Conservation (phyloP, 2,797 vertebrate genomes). For the Neosalanx taihuensis region DNA sequence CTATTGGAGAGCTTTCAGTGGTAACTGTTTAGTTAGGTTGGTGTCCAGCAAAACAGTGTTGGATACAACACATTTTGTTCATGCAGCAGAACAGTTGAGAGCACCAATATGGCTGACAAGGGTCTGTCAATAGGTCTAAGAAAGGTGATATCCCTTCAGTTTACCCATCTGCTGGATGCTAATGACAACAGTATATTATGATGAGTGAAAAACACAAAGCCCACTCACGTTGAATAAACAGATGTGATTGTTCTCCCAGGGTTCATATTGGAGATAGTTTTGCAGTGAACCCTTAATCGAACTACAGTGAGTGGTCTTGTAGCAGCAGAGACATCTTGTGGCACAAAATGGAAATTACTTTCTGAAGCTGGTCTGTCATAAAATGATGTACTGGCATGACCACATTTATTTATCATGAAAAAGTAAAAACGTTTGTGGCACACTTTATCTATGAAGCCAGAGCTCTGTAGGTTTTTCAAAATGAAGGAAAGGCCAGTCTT, state of each 20-base stretch:
- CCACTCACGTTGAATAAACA: not conserved
- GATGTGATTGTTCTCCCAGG: not conserved
- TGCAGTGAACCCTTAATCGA: not conserved
- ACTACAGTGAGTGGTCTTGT: constrained; percentile 29
- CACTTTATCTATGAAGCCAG: too few relatives aligned
- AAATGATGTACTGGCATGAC: too few relatives aligned
- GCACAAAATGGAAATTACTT: constrained; percentile 16
- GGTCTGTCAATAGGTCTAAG: constrained; percentile 26
- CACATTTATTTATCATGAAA: too few relatives aligned
- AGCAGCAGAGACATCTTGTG: constrained; percentile 65
- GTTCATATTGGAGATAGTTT: not conserved
- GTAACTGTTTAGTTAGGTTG: constrained; percentile 5
- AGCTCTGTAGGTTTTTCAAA: too few relatives aligned
- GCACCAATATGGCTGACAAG: constrained; percentile 19
- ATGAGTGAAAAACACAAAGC: too few relatives aligned
- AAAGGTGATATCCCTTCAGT: constrained; percentile 33
- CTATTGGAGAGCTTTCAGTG: not conserved
- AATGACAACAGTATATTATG: not conserved
- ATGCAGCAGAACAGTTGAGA: constrained; percentile 13
- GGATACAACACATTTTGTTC: constrained; percentile 22
- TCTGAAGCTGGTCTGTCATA: not conserved
- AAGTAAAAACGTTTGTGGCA: too few relatives aligned
- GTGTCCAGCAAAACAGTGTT: not conserved
- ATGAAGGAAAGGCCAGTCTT: too few relatives aligned
- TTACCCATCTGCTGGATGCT: constrained; percentile 5